Conservation (phyloP, 2,888 invertebrate genomes). For the Temnothorax unifasciatus region DNA sequence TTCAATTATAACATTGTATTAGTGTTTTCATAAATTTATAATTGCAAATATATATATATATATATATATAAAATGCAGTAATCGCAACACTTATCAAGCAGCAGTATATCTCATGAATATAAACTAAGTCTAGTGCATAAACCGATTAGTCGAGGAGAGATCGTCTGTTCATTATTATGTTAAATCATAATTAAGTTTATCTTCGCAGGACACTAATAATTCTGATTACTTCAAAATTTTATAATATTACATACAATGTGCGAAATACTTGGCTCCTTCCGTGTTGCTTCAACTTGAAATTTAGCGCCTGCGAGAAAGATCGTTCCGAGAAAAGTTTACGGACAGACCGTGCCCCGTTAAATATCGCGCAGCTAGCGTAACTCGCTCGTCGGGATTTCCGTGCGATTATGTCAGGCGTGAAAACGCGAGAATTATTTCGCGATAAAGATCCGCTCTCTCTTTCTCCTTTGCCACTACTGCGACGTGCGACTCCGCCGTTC, state of each 20-base stretch:
- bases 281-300: not conserved
- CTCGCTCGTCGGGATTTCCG: slow-evolving; percentile 42
- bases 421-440: slow-evolving; percentile 66
- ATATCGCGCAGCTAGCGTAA: slow-evolving; percentile 30
- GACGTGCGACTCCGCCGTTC: slow-evolving; percentile 57
- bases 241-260: not conserved
- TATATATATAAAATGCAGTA: not conserved
- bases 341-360: not conserved
- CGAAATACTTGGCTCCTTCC: not conserved
- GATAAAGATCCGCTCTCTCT: slow-evolving; percentile 58
- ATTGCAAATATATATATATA: not conserved
- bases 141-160: not conserved
- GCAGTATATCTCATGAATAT: not conserved
- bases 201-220: not conserved
- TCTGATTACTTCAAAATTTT: not conserved
- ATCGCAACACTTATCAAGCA: slow-evolving; percentile 4
- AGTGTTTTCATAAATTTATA: not conserved
- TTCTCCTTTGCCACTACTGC: not conserved
- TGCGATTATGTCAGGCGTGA: slow-evolving; percentile 57
- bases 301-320: not conserved
- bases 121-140: not conserved
- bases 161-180: not conserved
- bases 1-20: not conserved
- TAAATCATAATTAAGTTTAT: not conserved
- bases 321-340: not conserved